These are phyloP conservation scores for Ciconia nigra DNA, from an alignment of 2,797 vertebrate species.

Conservation along the genomic window DNA sequence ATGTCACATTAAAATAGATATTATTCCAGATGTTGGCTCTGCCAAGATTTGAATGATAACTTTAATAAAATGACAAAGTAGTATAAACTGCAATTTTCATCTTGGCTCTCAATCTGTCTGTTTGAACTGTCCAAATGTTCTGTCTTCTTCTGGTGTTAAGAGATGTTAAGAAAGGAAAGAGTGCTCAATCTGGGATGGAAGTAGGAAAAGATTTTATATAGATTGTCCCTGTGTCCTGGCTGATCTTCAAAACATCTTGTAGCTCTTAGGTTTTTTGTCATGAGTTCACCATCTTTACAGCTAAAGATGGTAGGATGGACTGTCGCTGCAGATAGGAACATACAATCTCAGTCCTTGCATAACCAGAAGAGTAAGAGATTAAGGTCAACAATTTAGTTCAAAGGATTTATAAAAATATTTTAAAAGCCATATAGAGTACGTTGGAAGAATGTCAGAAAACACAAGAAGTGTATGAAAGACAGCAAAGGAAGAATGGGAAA, in stretches of 20 bases:
- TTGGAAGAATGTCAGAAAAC: neutral
- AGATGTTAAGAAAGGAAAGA: neutral
- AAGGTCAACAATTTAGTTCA: neutral
- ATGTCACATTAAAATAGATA: slow-evolving; percentile 17
- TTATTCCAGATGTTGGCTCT: slow-evolving; percentile 20
- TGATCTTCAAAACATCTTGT: neutral
- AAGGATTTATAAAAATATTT: neutral
- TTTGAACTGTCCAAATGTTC: neutral
- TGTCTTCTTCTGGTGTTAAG: neutral
- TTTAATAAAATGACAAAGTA: neutral
- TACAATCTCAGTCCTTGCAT: neutral
- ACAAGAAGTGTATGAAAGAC: neutral
- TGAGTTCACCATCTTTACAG: neutral
- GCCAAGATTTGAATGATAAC: slow-evolving; percentile 13
- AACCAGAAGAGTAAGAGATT: neutral
- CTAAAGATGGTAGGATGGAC: neutral
- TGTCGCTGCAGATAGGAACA: neutral
- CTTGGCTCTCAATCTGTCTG: neutral
- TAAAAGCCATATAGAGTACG: neutral
- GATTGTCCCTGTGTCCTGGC: neutral
- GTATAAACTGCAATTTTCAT: neutral
- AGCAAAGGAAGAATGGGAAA: neutral
- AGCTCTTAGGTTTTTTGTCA: neutral
- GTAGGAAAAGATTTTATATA: neutral
- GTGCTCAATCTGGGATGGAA: neutral